Evolutionary conservation across 1,140 invertebrate genomes (phyloP), one percentile per base, ranked within the genome.

Genomic region (Sinella curviseta): DNA sequence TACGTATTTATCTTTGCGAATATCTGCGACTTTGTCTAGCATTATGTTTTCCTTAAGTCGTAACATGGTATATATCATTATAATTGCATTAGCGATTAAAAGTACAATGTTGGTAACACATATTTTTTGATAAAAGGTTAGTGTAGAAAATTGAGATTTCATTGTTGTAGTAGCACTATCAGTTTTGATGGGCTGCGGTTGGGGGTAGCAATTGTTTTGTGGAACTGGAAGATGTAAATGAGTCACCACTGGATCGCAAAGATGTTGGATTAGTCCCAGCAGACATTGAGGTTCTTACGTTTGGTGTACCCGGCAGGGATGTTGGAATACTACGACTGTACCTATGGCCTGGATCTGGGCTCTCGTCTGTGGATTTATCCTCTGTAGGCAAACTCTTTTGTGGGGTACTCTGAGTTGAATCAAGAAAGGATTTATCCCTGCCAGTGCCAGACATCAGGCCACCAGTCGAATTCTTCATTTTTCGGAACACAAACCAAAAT

Each of bases 211-310:
- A 55, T 74, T 81, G 82, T 67, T 81, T 81, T n/a, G 80, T 81
- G 16, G 80, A 83, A 28, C 78, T 77, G 17, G 78, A 80, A 17
- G 80, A 81, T 16, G 82, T 83, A 76, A 83, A 83, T 8, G 82
- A 83, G 57, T 83, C 82, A 24, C 82, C 82, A 77, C 78, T 80
- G 12, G 82, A 83, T 39, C 82, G 35, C 36, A 80, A 77, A 30
- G 82, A 83, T 26, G 80, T 80, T 31, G 78, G 76, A 54, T 74
- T 79, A 54, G 77, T 74, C 24, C 60, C 39, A 31, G 30, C 30
- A 16, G 65, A 70, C 17, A 20, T 54, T 16, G 79, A 77, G 1
- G 48, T 33, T 28, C 79, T 4, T 34, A 26, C 26, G 31, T 80
- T 80, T 33, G 79, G 79, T 3, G 79, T 80, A 4, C 74, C 30